These are phyloP conservation scores for Rhopalosiphum nymphaeae DNA, from an alignment of 2,888 invertebrate species.

Conservation along the genomic window DNA sequence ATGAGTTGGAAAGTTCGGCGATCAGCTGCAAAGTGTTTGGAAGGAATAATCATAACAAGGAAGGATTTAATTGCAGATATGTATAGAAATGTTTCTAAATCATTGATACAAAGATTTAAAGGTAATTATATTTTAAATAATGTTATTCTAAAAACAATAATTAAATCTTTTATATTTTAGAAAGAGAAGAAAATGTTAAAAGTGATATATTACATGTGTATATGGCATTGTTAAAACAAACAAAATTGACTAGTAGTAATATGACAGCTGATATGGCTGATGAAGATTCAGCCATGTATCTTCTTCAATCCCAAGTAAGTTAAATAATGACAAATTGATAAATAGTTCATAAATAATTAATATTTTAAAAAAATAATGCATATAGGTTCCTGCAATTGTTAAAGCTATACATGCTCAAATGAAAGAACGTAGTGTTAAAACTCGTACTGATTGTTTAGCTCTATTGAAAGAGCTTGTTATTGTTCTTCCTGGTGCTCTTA, in stretches of 20 bases:
- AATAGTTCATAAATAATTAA: neutral
- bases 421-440: conserved; percentile 87
- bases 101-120: conserved; percentile 92
- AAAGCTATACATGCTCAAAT: conserved; percentile 90
- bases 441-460: conserved; percentile 92
- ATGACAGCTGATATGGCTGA: conserved; percentile 82
- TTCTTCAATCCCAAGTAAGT: conserved; percentile 69
- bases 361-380: neutral
- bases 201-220: conserved; percentile 98
- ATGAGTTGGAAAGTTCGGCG: conserved; percentile 99
- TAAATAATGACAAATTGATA: neutral
- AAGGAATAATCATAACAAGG: conserved; percentile 92
- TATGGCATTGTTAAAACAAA: conserved; percentile 91
- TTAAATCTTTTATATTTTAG: conserved; percentile 72
- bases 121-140: conserved; percentile 72
- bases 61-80: conserved; percentile 92
- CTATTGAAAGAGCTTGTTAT: conserved; percentile 90
- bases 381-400: conserved; percentile 81
- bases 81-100: conserved; percentile 89
- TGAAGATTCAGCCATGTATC: conserved; percentile 74
- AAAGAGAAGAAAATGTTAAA: conserved; percentile 99
- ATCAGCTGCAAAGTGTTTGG: conserved; percentile 97
- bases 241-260: conserved; percentile 76
- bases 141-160: neutral
- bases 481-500: conserved; percentile 90